These are phyloP conservation scores for Brachystomella parvula DNA, from an alignment of 1,140 invertebrate genomes.

Conservation along the genomic window DNA sequence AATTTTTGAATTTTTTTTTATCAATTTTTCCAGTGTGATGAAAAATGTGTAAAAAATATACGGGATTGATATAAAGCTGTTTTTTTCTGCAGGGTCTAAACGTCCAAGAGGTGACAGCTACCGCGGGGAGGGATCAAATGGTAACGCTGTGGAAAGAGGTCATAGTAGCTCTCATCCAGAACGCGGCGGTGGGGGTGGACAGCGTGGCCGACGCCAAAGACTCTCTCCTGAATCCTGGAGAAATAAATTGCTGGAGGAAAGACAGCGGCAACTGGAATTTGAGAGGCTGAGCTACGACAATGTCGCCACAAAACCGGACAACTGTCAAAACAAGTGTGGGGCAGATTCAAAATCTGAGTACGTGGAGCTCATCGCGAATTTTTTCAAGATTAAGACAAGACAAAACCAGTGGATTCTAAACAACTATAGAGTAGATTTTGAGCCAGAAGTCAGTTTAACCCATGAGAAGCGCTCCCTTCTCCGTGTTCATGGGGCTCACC, in stretches of 20 bases:
- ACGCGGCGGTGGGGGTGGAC: not conserved
- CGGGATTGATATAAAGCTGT: not conserved
- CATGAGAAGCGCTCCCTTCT: constrained; percentile 54
- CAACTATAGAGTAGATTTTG: constrained; percentile 72
- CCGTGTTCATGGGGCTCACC: constrained; percentile 46
- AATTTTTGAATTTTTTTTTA: too few relatives aligned
- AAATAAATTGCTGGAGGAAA: not conserved
- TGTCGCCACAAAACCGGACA: constrained; percentile 5
- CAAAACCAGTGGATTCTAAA: constrained; percentile 62
- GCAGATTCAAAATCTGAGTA: constrained; percentile 40
- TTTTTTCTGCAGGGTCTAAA: not conserved
- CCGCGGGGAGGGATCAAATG: not conserved
- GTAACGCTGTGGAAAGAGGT: not conserved
- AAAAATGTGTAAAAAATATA: too few relatives aligned
- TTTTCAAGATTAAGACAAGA: constrained; percentile 58
- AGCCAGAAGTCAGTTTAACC: constrained; percentile 66
- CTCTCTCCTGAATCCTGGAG: not conserved
- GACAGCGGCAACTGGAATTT: not conserved
- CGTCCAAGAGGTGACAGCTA: not conserved
- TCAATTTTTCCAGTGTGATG: not conserved
- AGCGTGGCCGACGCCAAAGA: not conserved
- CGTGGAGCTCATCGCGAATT: constrained; percentile 59
- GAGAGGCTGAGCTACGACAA: not conserved
- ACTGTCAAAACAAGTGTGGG: too few relatives aligned
- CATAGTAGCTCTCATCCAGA: not conserved